Conservation (phyloP, 1,140 invertebrate genomes). For the Temnothorax curvispinosus region DNA sequence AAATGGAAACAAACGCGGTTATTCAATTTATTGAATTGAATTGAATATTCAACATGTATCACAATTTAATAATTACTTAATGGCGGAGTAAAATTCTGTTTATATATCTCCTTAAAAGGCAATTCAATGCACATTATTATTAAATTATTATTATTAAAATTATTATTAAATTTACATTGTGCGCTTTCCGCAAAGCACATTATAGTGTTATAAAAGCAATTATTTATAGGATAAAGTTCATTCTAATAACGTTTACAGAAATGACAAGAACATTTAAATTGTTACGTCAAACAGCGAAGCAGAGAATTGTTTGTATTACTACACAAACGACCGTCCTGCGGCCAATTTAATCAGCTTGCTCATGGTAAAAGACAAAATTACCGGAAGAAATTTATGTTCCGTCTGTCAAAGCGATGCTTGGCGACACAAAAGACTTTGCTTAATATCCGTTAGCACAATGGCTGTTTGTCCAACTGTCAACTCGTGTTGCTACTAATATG, state of each 20-base stretch:
- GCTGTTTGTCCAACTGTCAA: slow-evolving; percentile 17
- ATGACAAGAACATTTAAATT: background rate
- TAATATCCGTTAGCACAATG: slow-evolving; percentile 1
- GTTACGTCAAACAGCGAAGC: background rate
- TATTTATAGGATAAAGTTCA: background rate
- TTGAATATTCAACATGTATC: background rate
- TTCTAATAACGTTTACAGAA: slow-evolving; percentile 3
- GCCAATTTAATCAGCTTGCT: slow-evolving; percentile 1
- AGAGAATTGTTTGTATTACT: background rate
- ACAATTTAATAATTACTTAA: background rate
- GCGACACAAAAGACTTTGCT: background rate
- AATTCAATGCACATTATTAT: background rate
- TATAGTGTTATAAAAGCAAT: background rate
- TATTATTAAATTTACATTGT: background rate
- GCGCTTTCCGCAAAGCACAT: background rate
- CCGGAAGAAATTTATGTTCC: background rate
- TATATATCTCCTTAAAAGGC: background rate
- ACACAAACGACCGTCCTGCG: background rate
- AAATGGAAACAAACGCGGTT: background rate
- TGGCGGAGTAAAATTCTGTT: background rate
- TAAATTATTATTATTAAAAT: background rate
- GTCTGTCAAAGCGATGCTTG: background rate
- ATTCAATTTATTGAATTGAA: too few relatives aligned
- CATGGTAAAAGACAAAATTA: slow-evolving; percentile 20
- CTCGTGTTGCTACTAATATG: slow-evolving; percentile 14